Conservation (phyloP, 2,888 invertebrate genomes). For the Tetranychus truncatus region DNA sequence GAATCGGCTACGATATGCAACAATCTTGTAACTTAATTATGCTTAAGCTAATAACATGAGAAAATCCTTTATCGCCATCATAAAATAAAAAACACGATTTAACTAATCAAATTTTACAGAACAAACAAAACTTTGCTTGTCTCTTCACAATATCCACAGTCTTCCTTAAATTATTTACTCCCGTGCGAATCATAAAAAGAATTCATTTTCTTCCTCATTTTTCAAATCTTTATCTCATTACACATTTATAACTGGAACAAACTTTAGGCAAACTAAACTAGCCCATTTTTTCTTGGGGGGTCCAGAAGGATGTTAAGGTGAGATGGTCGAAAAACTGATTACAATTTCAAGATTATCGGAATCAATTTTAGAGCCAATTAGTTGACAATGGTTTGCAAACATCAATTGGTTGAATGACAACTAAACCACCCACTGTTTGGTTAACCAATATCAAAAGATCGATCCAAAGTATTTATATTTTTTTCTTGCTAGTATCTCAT, state of each 20-base stretch:
- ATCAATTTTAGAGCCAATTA: neutral
- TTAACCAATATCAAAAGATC: neutral
- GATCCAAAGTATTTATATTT: neutral
- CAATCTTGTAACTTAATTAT: neutral
- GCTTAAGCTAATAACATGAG: too few species aligned
- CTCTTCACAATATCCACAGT: too few species aligned
- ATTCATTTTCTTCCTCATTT: too few species aligned
- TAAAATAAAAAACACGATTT: too few species aligned
- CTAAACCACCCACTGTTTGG: neutral
- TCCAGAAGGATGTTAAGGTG: neutral
- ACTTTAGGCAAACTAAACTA: neutral
- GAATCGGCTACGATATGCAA: conserved; percentile 13
- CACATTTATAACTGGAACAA: neutral
- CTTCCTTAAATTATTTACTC: too few species aligned
- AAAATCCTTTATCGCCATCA: too few species aligned
- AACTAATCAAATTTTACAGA: too few species aligned
- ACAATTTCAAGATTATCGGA: neutral
- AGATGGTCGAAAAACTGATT: neutral
- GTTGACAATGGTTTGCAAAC: neutral
- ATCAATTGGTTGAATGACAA: neutral
- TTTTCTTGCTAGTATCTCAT: neutral
- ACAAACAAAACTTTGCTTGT: too few species aligned
- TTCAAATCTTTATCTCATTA: too few species aligned
- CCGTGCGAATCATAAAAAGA: too few species aligned
- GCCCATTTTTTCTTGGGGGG: neutral